Conservation (phyloP, 2,113 vertebrate species). For the Phrynosoma blainvillii region DNA sequence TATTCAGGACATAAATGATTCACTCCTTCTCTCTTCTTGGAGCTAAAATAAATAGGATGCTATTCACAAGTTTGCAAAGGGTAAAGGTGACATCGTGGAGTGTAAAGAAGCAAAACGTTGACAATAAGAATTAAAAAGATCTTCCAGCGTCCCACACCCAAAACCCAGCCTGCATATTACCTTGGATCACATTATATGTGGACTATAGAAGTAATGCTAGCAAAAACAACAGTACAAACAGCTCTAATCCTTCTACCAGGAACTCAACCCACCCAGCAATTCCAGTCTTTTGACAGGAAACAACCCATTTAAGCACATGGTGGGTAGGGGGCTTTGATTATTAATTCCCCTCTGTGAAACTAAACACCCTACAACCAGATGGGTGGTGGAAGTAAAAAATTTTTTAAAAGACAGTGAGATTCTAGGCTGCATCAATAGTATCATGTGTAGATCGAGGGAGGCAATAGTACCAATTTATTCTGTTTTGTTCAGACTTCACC, state of each 20-base stretch:
- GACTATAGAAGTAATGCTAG: not conserved
- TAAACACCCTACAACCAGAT: no score
- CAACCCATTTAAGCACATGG: no score
- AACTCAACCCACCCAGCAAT: not conserved
- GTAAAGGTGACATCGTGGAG: not conserved
- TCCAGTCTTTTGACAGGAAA: not conserved
- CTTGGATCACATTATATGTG: not conserved
- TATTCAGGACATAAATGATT: conserved; percentile 17
- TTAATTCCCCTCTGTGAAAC: no score
- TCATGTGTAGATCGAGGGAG: no score
- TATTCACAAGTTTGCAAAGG: not conserved
- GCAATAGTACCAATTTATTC: no score
- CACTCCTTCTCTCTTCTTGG: conserved; percentile 5
- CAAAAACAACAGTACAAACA: not conserved
- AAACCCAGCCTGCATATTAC: not conserved
- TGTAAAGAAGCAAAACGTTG: not conserved
- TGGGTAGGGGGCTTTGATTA: no score
- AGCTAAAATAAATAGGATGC: conserved; percentile 3
- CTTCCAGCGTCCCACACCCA: not conserved
- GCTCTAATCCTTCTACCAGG: not conserved
- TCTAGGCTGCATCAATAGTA: no score
- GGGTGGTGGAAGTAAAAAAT: no score
- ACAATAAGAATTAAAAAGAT: not conserved
- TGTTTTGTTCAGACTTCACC: no score
- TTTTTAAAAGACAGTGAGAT: no score